A percentile compares a stretch with the other conserved stretches of the same genome.
Evolutionary conservation across 2,113 vertebrate genomes (phyloP).

Genomic region (Callionymus lyra): DNA sequence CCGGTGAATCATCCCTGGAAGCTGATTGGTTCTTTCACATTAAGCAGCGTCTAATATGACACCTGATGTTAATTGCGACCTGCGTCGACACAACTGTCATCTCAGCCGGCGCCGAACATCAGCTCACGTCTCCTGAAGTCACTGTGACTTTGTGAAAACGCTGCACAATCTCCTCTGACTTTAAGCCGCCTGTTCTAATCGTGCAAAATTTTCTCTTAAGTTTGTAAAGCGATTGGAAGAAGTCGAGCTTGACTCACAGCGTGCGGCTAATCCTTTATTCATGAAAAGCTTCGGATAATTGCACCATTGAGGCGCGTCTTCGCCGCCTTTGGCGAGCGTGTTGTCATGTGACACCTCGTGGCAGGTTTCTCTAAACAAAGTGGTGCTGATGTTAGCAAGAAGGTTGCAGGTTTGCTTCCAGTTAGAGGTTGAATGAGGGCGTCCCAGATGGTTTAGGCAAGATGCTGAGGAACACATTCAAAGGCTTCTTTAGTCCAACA

Average conservation of each 20-base stretch:
- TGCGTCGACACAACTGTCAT: background rate
- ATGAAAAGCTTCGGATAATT: slow-evolving; percentile 51
- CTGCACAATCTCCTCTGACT: slow-evolving; percentile 40
- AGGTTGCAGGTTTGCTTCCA: too few species aligned
- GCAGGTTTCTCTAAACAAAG: too few species aligned
- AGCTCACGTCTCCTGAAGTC: slow-evolving; percentile 15
- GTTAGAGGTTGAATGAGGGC: too few species aligned
- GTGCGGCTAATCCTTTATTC: slow-evolving; percentile 59
- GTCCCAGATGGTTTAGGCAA: too few species aligned
- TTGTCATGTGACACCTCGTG: slow-evolving; percentile 10
- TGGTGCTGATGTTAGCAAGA: too few species aligned
- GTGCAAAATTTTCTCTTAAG: slow-evolving; percentile 45
- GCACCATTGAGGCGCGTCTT: slow-evolving; percentile 27
- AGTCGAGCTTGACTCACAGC: slow-evolving; percentile 54
- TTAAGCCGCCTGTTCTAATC: slow-evolving; percentile 46
- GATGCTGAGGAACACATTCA: too few species aligned
- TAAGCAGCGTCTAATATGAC: background rate
- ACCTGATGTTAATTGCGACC: background rate
- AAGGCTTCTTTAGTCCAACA: too few species aligned
- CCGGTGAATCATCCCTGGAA: too few species aligned
- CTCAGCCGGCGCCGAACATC: slow-evolving; percentile 18
- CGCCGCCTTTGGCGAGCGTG: slow-evolving; percentile 19
- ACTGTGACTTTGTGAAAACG: slow-evolving; percentile 23
- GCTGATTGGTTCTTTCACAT: too few species aligned
- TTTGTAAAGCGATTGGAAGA: slow-evolving; percentile 57